Evolutionary conservation across 2,113 vertebrate species (phyloP), one percentile per base, ranked within the genome.

Genomic region (Trachemys scripta): DNA sequence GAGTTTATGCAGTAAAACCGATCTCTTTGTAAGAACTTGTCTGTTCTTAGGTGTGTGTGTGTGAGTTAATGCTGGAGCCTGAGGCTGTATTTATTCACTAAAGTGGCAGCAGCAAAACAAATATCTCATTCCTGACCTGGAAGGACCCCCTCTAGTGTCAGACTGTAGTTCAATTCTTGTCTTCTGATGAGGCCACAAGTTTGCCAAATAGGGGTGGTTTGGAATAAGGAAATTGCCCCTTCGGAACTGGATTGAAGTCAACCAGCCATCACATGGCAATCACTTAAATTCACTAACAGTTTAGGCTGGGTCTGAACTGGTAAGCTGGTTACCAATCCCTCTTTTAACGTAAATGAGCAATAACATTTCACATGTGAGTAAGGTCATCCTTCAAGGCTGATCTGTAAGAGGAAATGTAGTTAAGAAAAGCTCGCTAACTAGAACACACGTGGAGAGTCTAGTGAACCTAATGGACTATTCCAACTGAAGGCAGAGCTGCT

Each of bases 401-500:
- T 29, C 12, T 13, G 29, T 35, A 62, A 35, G 59, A 17, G 29
- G 29, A 31, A 62, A 35, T 62, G 59, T 62, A 35, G 59, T 62
- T 62, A 31, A 62, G 29, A 31, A 62, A 62, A 62, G 13, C 12
- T 12, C 6, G 12, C 69, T 22, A 75, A 24, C 69, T 38, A 22
- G n/a, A 35, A 31, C 29, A 35, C 13, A 31, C 59, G 29, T 16
- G n/a, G 35, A 75, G 69, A 22, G 10, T 75, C 69, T 72, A 38
- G 38, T 75, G 20, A 75, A 75, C n/a, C 8, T 20, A 42, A 5
- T 75, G 65, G 35, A 10, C 65, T 75, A 22, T 42, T 62, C 57
- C 35, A 38, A 14, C 25, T 7, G 19, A 29, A 0, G 59, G 1
- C 38, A 62, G 10, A 47, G 65, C 42, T 1, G 1, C 31, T 0